phyloP scores from a whole-genome alignment of 2,797 vertebrate genomes.

The Oreonectes daqikongensis region DNA sequence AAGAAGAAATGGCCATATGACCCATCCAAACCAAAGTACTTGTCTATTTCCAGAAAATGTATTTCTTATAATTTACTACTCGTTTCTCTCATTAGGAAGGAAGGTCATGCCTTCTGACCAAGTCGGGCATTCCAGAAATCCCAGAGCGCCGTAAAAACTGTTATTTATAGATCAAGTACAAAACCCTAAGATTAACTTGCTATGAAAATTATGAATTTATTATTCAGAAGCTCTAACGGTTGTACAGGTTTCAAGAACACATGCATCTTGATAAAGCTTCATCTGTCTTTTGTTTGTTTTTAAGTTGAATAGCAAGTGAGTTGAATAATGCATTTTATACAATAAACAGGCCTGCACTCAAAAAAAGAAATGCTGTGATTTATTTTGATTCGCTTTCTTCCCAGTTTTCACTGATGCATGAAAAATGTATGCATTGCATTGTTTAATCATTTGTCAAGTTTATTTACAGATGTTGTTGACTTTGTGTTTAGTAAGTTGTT shows the following conservation, averaged over 20 bases:
- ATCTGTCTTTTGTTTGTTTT: background rate
- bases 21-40: slow-evolving; percentile 47
- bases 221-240: background rate
- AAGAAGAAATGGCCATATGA: slow-evolving; percentile 39
- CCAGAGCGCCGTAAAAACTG: background rate
- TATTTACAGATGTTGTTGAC: background rate
- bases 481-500: background rate
- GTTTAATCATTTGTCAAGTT: background rate
- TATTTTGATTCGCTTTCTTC: background rate
- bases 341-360: background rate
- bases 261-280: background rate
- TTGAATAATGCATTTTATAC: too few species aligned
- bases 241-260: background rate
- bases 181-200: background rate
- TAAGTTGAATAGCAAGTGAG: too few species aligned
- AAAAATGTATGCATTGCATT: background rate
- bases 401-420: background rate
- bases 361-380: background rate
- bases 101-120: slow-evolving; percentile 45
- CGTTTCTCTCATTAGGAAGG: slow-evolving; percentile 52
- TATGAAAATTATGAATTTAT: background rate
- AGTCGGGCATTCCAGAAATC: slow-evolving; percentile 42
- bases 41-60: slow-evolving; percentile 46
- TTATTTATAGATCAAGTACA: slow-evolving; percentile 31
- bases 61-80: slow-evolving; percentile 40